Evolutionary conservation across 1,140 invertebrate species (phyloP).

Genomic region (Panulirus ornatus): DNA sequence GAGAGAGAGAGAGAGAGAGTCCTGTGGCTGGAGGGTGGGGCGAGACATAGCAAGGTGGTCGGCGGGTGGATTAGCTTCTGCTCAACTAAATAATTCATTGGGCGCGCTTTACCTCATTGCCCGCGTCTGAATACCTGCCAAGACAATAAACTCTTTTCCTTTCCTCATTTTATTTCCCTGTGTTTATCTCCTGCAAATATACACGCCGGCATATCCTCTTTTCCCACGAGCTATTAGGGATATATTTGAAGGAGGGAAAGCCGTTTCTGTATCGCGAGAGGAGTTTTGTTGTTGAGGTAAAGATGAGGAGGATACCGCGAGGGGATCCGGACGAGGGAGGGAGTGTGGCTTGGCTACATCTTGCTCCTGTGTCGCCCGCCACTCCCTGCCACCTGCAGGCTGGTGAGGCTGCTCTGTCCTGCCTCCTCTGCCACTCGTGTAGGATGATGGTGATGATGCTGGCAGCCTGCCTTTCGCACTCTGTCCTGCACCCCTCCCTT

Average conservation of each 20-base stretch:
- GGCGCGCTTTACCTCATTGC: slow-evolving; percentile 34
- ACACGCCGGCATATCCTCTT: background rate
- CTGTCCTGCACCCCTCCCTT: background rate
- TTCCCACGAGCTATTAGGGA: too few relatives aligned
- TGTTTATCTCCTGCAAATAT: background rate
- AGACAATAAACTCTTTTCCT: slow-evolving; percentile 1
- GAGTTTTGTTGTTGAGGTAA: background rate
- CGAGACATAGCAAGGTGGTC: slow-evolving; percentile 13
- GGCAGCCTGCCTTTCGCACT: background rate
- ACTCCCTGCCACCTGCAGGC: too few relatives aligned
- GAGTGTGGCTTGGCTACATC: background rate
- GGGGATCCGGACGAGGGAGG: slow-evolving; percentile 4
- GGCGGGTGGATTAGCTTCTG: slow-evolving; percentile 18
- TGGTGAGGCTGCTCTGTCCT: too few relatives aligned
- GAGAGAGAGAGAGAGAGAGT: background rate
- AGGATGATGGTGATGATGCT: too few relatives aligned
- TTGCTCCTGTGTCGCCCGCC: background rate
- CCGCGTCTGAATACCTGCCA: slow-evolving; percentile 17
- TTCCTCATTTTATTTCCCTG: background rate
- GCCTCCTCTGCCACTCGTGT: too few relatives aligned
- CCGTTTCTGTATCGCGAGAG: background rate
- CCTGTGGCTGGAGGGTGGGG: background rate
- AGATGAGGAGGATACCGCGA: background rate
- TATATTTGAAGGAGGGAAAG: background rate
- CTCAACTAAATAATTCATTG: slow-evolving; percentile 44